A percentile compares a stretch with the other conserved stretches of the same genome.
phyloP scores from a whole-genome alignment of 2,797 vertebrate species.

The Zalophus californianus region DNA sequence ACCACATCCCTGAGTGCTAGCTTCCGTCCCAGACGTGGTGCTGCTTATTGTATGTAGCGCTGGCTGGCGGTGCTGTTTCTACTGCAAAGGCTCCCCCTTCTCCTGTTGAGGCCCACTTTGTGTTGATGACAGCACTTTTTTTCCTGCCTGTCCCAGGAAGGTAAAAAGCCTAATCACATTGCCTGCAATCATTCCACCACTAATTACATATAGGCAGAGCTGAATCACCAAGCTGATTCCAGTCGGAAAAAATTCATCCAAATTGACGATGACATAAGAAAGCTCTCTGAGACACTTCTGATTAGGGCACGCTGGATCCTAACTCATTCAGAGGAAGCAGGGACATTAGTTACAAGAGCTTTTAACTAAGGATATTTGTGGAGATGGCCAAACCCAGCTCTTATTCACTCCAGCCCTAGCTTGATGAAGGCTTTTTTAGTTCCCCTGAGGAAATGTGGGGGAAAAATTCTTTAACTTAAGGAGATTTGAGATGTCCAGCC shows the following conservation, averaged over 20 bases:
- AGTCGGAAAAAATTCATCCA: constrained; percentile 54
- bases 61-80: neutral
- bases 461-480: neutral
- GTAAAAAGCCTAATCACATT: constrained; percentile 66
- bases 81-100: neutral
- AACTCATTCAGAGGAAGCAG: constrained; percentile 36
- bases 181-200: constrained; percentile 64
- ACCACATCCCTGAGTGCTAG: neutral
- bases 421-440: neutral
- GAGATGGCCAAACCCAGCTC: neutral
- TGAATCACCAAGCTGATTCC: constrained; percentile 76
- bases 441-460: neutral
- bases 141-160: constrained; percentile 64
- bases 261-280: constrained; percentile 18
- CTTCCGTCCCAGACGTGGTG: neutral
- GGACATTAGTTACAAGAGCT: neutral
- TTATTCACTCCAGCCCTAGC: neutral
- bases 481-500: neutral
- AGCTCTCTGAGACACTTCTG: constrained; percentile 66
- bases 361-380: constrained; percentile 48
- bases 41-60: fast-evolving
- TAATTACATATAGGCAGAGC: constrained; percentile 84
- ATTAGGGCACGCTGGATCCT: constrained; percentile 48
- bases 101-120: neutral
- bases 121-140: constrained; percentile 54